Evolutionary conservation across 2,797 vertebrate genomes (phyloP).

Genomic region (Echeneis naucrates): DNA sequence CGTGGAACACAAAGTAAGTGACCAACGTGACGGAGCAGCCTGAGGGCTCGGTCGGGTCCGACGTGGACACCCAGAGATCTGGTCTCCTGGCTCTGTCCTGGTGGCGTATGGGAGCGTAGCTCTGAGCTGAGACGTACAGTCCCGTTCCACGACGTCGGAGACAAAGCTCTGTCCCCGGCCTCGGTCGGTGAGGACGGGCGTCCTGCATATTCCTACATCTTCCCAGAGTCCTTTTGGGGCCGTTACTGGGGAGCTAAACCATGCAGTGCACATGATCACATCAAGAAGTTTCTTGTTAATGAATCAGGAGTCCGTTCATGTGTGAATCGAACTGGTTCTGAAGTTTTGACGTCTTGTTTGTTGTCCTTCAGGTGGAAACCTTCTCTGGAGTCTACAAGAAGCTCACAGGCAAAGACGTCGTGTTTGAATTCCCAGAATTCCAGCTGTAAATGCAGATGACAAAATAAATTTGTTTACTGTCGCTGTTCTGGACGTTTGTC

Average conservation of each 20-base stretch:
- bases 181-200: too few relatives aligned
- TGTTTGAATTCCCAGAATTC: constrained; percentile 99
- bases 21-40: too few relatives aligned
- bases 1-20: constrained; percentile 96
- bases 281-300: too few relatives aligned
- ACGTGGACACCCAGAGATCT: constrained; percentile 85
- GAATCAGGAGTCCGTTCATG: too few relatives aligned
- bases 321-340: background rate
- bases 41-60: background rate
- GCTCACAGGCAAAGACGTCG: constrained; percentile 98
- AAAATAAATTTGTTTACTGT: constrained; percentile 93
- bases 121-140: constrained; percentile 73
- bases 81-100: constrained; percentile 89
- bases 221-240: constrained; percentile 75
- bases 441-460: constrained; percentile 92
- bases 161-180: too few relatives aligned
- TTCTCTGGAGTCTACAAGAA: constrained; percentile 99
- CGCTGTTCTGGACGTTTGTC: background rate
- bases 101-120: constrained; percentile 88
- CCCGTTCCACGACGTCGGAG: constrained; percentile 68
- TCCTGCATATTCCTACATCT: constrained; percentile 68
- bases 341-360: constrained; percentile 4
- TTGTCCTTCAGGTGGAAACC: constrained; percentile 91
- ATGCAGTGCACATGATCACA: constrained; percentile 70
- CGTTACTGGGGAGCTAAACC: constrained; percentile 79